A percentile compares a stretch with the other conserved stretches of the same genome.
phyloP scores from a whole-genome alignment of 2,113 vertebrate species.

The Gopherus evgoodei region DNA sequence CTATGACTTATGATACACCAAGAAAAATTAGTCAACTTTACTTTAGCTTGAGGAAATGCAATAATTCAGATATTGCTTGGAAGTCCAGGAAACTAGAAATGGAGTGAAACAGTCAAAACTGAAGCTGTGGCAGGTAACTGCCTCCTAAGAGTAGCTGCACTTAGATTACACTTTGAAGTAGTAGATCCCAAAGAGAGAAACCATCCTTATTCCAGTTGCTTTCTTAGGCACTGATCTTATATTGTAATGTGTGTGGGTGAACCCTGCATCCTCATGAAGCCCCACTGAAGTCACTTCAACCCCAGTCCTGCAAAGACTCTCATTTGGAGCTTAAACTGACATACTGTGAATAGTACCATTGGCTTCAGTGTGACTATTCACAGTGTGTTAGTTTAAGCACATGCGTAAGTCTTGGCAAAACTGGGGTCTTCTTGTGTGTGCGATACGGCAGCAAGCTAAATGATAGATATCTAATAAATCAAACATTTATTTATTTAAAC shows the following conservation, averaged over 20 bases:
- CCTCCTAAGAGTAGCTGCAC: background rate
- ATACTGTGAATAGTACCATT: background rate
- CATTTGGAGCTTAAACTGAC: background rate
- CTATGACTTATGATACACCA: background rate
- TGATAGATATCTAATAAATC: background rate
- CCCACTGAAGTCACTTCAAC: background rate
- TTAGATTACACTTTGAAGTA: background rate
- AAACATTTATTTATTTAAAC: background rate
- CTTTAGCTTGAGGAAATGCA: background rate
- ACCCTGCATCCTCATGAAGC: background rate
- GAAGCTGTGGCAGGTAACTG: background rate
- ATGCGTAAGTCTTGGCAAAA: background rate
- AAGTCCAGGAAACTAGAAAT: background rate
- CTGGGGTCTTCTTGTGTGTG: background rate
- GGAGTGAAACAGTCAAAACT: background rate
- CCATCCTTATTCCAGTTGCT: background rate
- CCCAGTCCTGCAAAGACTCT: background rate
- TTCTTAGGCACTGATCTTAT: background rate
- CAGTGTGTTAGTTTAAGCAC: background rate
- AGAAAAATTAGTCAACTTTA: background rate
- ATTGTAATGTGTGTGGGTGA: background rate
- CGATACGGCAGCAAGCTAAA: background rate
- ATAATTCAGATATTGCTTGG: background rate
- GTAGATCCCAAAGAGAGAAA: background rate
- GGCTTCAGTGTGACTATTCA: fast-evolving